Percentiles rank a stretch among this genome's conserved stretches.
Evolutionary conservation across 2,888 invertebrate genomes (phyloP).

Genomic region (Napeogenes inachia): DNA sequence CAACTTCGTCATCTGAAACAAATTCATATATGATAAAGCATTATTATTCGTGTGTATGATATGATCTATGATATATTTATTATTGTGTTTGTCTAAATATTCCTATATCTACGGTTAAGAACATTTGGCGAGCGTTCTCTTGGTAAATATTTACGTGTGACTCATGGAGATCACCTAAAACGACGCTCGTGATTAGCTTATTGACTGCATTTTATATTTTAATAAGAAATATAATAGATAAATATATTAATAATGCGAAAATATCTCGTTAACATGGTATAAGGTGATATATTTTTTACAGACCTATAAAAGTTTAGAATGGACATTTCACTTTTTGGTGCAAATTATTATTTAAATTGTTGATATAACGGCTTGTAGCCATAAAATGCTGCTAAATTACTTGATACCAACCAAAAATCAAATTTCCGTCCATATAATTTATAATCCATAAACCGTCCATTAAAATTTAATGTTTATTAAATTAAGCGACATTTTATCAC

Average conservation of each 20-base stretch:
- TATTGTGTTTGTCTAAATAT: constrained; percentile 24
- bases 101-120: constrained; percentile 35
- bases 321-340: no score
- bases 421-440: constrained; percentile 1
- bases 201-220: background rate
- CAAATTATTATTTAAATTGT: no score
- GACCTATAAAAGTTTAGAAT: no score
- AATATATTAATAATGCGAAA: background rate
- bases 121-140: constrained; percentile 55
- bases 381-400: no score
- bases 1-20: no score
- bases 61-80: background rate
- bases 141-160: constrained; percentile 62
- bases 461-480: constrained; percentile 7
- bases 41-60: no score
- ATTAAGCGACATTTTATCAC: constrained; percentile 29
- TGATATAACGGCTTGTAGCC: no score
- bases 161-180: constrained; percentile 42
- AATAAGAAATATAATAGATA: background rate
- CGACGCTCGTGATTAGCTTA: constrained; percentile 16
- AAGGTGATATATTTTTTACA: no score
- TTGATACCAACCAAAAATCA: background rate
- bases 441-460: constrained; percentile 4
- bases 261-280: background rate
- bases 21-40: no score